Base-by-base conservation (phyloP, 2,888 invertebrate species). In the Melieria picta region DNA sequence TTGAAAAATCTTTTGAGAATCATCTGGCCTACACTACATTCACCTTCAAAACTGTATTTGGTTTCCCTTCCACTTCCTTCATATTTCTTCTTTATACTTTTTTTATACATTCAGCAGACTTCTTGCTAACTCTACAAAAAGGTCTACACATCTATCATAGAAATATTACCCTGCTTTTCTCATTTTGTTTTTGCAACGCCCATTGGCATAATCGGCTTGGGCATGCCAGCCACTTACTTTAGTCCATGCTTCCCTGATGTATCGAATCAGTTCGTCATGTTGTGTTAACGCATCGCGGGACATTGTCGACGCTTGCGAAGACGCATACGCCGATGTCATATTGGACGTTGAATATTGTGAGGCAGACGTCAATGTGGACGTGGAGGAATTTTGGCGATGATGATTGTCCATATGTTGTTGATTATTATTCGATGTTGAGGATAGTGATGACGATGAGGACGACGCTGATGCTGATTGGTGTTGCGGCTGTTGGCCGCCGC, bases 181-280 rank as follows among this genome's bases (percentile, higher is more conserved):
- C 30, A 30, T 30, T 30, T 30, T 30, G 30, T 30, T 30, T 30
- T 30, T 2, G 30, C 2, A 30, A 30, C 30, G 30, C 30, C 30
- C 30, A 30, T 30, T 30, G 30, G 30, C 30, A 30, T 30, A 30
- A 30, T 30, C 3, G 30, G 2, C 30, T 3, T 2, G 3, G 30
- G 30, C 30, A 30, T 30, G 30, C 30, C 30, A 55, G 11, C 5
- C 13, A 77, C 80, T 81, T 75, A 91, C 91, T 89, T 91, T 91
- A 85, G 89, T 91, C 93, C 93, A 93, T 71, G 92, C 93, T 78
- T 94, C 94, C 83, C 90, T 91, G 77, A 94, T 93, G 82, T 93
- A 94, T 82, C 91, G 92, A 78, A 94, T 93, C 81, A 94, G 88
- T 85, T 94, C 94, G 82, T 93, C 93, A 79, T 94, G 93, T 75